These are phyloP conservation scores for Apistogramma diplotaenia DNA, from an alignment of 2,113 vertebrate species.

Conservation along the genomic window DNA sequence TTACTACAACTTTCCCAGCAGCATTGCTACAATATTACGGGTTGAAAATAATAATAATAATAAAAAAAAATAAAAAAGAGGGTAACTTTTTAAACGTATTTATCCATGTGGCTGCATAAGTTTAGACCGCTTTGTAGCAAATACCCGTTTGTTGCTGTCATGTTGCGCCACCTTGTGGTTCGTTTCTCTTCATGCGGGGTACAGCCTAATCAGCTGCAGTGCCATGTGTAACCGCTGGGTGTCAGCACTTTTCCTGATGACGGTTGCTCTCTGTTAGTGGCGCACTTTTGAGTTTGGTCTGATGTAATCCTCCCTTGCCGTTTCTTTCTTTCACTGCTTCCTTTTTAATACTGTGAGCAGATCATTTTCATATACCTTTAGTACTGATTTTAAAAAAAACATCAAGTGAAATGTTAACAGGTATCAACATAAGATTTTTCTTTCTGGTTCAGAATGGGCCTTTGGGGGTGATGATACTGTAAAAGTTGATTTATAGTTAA, in stretches of 20 bases:
- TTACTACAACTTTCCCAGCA: not conserved
- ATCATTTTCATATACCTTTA: too few species aligned
- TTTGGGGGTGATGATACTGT: not conserved
- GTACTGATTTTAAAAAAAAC: not conserved
- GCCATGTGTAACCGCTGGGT: slow-evolving; percentile 15
- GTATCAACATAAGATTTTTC: not conserved
- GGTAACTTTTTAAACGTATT: not conserved
- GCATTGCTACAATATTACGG: not conserved
- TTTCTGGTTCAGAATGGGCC: not conserved
- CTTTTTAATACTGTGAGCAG: too few species aligned
- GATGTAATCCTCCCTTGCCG: not conserved
- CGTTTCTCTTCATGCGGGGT: not conserved
- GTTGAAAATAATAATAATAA: too few species aligned
- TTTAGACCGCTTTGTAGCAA: not conserved
- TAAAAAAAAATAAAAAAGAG: not conserved
- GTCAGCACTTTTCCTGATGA: not conserved
- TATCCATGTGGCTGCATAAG: not conserved
- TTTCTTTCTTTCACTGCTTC: not conserved
- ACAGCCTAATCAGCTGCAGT: not conserved
- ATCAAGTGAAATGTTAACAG: not conserved
- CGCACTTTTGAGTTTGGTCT: not conserved
- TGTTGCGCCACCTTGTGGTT: slow-evolving; percentile 43
- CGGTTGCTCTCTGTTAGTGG: not conserved
- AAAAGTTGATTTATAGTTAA: not conserved
- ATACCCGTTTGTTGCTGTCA: not conserved